Percentiles rank a stretch among this genome's conserved stretches.
These are phyloP conservation scores for Procavia capensis DNA, from an alignment of 2,113 vertebrate genomes.

Conservation along the genomic window DNA sequence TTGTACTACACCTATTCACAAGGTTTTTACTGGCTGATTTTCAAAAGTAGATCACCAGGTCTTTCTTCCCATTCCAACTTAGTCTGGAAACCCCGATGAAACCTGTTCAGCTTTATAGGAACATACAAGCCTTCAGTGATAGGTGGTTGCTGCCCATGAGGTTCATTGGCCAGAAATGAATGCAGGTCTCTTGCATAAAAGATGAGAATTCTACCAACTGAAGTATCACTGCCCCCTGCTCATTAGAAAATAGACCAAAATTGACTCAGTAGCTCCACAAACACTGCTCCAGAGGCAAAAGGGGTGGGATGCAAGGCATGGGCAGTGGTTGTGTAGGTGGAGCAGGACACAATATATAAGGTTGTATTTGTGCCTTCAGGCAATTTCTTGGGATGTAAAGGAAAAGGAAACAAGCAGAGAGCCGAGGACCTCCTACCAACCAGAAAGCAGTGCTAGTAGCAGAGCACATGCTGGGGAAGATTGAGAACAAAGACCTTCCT, in stretches of 20 bases:
- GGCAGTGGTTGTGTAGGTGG: too few species aligned
- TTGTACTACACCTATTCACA: background rate
- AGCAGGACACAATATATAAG: too few species aligned
- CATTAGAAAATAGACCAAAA: slow-evolving; percentile 43
- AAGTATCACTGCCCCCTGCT: background rate
- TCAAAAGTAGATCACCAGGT: background rate
- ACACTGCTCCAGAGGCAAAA: background rate
- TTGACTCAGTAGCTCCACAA: background rate
- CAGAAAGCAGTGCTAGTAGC: too few species aligned
- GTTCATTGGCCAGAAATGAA: too few species aligned
- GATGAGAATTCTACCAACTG: background rate
- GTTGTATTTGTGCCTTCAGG: too few species aligned
- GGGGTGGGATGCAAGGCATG: background rate
- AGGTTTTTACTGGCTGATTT: background rate
- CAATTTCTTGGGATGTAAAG: too few species aligned
- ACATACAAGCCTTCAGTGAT: background rate
- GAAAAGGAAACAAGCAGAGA: too few species aligned
- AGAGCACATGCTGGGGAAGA: too few species aligned
- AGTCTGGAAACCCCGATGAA: background rate
- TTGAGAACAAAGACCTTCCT: too few species aligned
- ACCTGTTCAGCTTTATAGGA: background rate
- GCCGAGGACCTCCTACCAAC: too few species aligned
- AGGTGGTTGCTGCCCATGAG: background rate
- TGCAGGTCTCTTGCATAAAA: background rate
- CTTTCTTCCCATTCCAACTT: background rate